Percentiles rank a stretch among this genome's conserved stretches.
Evolutionary conservation across 2,888 invertebrate species (phyloP).

Genomic region (Phymatocera aterrima): DNA sequence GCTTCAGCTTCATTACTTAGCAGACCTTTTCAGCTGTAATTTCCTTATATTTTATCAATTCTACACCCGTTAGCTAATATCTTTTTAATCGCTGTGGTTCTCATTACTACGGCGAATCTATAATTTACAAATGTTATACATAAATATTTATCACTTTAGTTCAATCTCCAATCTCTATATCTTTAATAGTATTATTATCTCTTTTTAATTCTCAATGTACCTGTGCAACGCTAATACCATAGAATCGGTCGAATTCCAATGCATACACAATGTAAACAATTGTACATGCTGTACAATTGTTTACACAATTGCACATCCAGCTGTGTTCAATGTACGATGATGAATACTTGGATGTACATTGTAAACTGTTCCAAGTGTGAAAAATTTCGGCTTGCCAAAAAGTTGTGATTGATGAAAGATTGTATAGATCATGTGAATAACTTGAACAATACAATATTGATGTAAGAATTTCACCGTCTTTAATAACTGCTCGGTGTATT

Average conservation of each 20-base stretch:
- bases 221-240: slow-evolving; percentile 34
- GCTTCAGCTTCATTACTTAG: no score
- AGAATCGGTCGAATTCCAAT: slow-evolving; percentile 18
- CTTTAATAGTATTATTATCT: slow-evolving; percentile 30
- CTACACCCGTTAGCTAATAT: not conserved
- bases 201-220: slow-evolving; percentile 26
- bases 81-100: not conserved
- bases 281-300: not conserved
- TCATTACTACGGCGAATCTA: not conserved
- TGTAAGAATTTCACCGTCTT: slow-evolving; percentile 1
- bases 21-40: not conserved
- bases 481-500: not conserved
- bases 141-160: not conserved
- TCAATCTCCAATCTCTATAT: not conserved
- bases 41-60: not conserved
- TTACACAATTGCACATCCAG: slow-evolving; percentile 1
- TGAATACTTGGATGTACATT: not conserved
- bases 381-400: not conserved
- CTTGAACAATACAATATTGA: not conserved
- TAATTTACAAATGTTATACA: not conserved
- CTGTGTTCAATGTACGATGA: not conserved
- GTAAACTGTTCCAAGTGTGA: not conserved
- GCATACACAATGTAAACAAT: not conserved
- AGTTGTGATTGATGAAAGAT: not conserved
- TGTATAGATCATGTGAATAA: not conserved